Percentiles rank a stretch among this genome's conserved stretches.
Conservation (phyloP, 2,797 vertebrate species). For the Rhynchotus rufescens region DNA sequence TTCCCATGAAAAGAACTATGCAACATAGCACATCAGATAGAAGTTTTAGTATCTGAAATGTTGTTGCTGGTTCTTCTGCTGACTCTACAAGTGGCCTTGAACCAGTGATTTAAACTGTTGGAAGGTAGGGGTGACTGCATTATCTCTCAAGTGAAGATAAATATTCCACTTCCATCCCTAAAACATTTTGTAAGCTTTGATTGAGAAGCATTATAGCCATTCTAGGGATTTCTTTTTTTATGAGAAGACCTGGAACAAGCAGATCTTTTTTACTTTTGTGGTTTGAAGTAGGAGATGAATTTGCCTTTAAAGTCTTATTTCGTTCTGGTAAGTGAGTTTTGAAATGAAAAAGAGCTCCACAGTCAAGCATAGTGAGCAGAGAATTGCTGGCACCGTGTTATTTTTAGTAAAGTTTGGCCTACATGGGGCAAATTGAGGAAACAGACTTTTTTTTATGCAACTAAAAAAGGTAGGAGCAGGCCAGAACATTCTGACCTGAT, state of each 20-base stretch:
- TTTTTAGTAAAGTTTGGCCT: conserved; percentile 5
- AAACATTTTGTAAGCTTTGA: background rate
- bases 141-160: background rate
- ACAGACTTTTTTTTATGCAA: background rate
- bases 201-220: background rate
- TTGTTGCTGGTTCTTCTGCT: background rate
- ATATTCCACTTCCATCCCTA: background rate
- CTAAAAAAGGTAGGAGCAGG: background rate
- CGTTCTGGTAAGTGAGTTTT: background rate
- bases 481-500: background rate
- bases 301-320: conserved; percentile 14
- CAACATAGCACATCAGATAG: background rate
- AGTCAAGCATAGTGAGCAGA: background rate
- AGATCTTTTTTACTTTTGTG: background rate
- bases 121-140: background rate
- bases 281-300: background rate
- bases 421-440: background rate
- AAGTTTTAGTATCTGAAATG: background rate
- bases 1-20: background rate
- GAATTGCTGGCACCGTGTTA: background rate
- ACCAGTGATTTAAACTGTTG: background rate
- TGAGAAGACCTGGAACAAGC: background rate
- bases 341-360: background rate
- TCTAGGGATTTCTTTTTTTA: background rate
- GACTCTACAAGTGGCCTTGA: background rate